These are phyloP conservation scores for Oncorhynchus keta DNA, from an alignment of 2,113 vertebrate species.

Conservation along the genomic window DNA sequence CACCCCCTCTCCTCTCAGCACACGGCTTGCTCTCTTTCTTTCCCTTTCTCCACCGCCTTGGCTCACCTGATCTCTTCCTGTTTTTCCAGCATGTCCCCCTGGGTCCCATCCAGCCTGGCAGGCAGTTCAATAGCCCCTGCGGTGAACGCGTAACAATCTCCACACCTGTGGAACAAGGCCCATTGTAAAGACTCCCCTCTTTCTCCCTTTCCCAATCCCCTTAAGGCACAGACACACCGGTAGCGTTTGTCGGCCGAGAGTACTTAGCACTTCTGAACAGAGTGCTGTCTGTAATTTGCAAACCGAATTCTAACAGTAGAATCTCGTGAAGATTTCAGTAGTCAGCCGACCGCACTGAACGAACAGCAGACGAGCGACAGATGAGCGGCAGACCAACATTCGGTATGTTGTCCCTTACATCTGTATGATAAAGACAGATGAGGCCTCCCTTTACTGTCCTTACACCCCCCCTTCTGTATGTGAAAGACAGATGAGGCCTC, in stretches of 20 bases:
- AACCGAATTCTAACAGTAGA: background rate
- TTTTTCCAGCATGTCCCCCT: slow-evolving; percentile 34
- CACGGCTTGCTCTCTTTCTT: slow-evolving; percentile 9
- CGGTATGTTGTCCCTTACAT: slow-evolving; percentile 16
- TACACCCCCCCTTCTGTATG: slow-evolving; percentile 9
- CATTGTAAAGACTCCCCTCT: background rate
- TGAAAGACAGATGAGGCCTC: slow-evolving; percentile 30
- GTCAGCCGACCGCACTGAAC: too few relatives aligned
- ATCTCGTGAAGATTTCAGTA: too few relatives aligned
- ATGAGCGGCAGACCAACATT: too few relatives aligned
- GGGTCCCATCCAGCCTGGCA: slow-evolving; percentile 25
- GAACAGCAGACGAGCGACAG: too few relatives aligned
- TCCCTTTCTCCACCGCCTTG: slow-evolving; percentile 3
- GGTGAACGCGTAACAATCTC: slow-evolving; percentile 36
- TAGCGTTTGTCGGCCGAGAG: too few relatives aligned
- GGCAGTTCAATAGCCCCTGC: slow-evolving; percentile 22
- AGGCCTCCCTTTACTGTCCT: slow-evolving; percentile 48
- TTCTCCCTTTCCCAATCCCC: slow-evolving; percentile 9
- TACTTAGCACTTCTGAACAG: background rate
- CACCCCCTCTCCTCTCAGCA: background rate
- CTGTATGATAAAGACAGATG: slow-evolving; percentile 49
- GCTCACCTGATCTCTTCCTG: slow-evolving; percentile 34
- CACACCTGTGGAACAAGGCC: slow-evolving; percentile 36
- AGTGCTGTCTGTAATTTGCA: too few relatives aligned
- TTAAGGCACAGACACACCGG: background rate